These are phyloP conservation scores for Phoeniculus purpureus DNA, from an alignment of 2,797 vertebrate genomes.

Conservation along the genomic window DNA sequence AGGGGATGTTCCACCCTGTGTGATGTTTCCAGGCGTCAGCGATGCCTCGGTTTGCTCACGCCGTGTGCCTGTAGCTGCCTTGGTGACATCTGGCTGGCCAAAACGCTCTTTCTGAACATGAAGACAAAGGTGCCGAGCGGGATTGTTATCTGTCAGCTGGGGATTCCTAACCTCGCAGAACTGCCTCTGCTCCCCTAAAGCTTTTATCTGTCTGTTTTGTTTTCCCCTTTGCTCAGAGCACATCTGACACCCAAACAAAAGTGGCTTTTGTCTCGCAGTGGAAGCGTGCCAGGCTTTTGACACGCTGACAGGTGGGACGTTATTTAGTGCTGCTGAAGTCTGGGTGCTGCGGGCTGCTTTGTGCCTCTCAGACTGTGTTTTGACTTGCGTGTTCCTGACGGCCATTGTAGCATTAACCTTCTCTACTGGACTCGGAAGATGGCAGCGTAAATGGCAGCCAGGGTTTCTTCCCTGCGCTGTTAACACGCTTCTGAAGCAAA, in stretches of 20 bases:
- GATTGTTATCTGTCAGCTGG: constrained; percentile 61
- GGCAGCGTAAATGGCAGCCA: constrained; percentile 54
- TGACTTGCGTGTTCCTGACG: constrained; percentile 84
- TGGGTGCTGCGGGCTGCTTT: constrained; percentile 76
- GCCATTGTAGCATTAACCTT: constrained; percentile 79
- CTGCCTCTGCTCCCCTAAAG: constrained; percentile 48
- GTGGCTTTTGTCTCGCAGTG: constrained; percentile 80
- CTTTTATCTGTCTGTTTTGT: background rate
- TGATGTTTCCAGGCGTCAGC: constrained; percentile 52
- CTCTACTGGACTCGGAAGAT: constrained; percentile 83
- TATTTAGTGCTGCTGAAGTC: constrained; percentile 77
- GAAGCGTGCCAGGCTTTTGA: constrained; percentile 76
- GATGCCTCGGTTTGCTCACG: constrained; percentile 57
- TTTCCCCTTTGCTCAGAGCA: constrained; percentile 58
- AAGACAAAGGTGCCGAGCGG: constrained; percentile 33
- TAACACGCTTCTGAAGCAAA: constrained; percentile 46
- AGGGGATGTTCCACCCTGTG: constrained; percentile 45
- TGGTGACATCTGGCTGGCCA: constrained; percentile 60
- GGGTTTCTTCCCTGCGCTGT: background rate
- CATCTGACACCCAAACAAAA: constrained; percentile 76
- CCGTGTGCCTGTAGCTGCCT: constrained; percentile 40
- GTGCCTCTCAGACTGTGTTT: constrained; percentile 84
- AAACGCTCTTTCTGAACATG: constrained; percentile 59
- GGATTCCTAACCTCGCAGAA: constrained; percentile 51
- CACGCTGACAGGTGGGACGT: constrained; percentile 77